phyloP scores from a whole-genome alignment of 64 coral and sea anemone genomes.

The Hydrozoanthus tunicans region DNA sequence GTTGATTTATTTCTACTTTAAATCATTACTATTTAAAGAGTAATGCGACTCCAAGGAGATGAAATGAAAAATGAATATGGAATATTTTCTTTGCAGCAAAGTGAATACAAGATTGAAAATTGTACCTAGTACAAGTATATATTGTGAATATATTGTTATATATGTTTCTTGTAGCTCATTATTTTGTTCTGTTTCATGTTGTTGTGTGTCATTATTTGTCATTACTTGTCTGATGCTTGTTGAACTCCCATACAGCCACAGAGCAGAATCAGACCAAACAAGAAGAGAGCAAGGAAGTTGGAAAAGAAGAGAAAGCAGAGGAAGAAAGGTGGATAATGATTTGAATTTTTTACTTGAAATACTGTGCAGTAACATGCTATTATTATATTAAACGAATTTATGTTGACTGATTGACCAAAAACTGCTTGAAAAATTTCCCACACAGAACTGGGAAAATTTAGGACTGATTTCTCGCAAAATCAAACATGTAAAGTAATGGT shows the following conservation, averaged over 20 bases:
- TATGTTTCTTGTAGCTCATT: not conserved
- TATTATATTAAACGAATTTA: not conserved
- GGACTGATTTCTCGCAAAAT: no score
- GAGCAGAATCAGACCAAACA: conserved; percentile 7
- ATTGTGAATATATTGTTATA: not conserved
- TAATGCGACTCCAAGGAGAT: not conserved
- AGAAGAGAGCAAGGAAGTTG: not conserved
- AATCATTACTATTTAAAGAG: not conserved
- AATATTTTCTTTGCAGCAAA: conserved; percentile 29
- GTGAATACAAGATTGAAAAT: not conserved
- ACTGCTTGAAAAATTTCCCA: no score
- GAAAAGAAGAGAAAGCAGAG: conserved; percentile 28
- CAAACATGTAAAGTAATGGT: no score
- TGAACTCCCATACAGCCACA: not conserved
- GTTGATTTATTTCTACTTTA: not conserved
- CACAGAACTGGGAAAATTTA: no score
- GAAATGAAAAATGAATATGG: not conserved
- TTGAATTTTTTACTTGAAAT: no score
- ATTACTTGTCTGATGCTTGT: not conserved
- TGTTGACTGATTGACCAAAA: no score
- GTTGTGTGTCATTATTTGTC: not conserved
- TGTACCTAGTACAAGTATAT: not conserved
- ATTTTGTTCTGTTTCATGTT: not conserved
- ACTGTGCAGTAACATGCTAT: not conserved
- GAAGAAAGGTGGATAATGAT: conserved; percentile 33